phyloP scores from a whole-genome alignment of 2,888 invertebrate genomes.

The Rhorus exstirpatorius region DNA sequence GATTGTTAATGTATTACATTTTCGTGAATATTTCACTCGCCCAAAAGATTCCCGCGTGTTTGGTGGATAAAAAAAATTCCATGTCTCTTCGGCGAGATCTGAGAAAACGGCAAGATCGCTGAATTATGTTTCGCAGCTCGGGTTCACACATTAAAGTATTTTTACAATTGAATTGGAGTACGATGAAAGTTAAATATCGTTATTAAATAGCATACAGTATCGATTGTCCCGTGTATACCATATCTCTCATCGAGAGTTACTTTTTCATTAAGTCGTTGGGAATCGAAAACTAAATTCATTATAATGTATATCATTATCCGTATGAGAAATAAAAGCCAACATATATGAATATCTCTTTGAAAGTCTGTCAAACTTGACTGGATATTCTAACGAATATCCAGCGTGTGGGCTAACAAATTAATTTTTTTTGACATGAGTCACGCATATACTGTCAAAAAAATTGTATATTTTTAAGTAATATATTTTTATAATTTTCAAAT shows the following conservation, averaged over 20 bases:
- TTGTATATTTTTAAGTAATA: too few relatives aligned
- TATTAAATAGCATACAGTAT: neutral
- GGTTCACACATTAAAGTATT: neutral
- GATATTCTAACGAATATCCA: too few relatives aligned
- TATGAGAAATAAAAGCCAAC: conserved; percentile 2
- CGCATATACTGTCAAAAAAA: too few relatives aligned
- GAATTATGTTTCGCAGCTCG: neutral
- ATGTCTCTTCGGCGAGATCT: neutral
- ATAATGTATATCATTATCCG: neutral
- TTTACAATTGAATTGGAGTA: conserved; percentile 14
- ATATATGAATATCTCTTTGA: too few relatives aligned
- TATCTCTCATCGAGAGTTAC: neutral
- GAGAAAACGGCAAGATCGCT: neutral
- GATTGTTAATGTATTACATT: too few relatives aligned
- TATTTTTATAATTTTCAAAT: too few relatives aligned
- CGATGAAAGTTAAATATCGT: conserved; percentile 3
- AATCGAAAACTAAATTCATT: conserved; percentile 1
- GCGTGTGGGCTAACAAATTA: too few relatives aligned
- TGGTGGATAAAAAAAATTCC: neutral
- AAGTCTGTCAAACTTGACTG: too few relatives aligned
- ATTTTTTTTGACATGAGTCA: too few relatives aligned
- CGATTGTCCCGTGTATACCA: conserved; percentile 1
- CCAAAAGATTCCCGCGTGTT: too few relatives aligned
- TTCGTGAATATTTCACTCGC: neutral
- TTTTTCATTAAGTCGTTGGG: conserved; percentile 8